Conservation (phyloP, 2,888 invertebrate species). For the Cheilosia variabilis region DNA sequence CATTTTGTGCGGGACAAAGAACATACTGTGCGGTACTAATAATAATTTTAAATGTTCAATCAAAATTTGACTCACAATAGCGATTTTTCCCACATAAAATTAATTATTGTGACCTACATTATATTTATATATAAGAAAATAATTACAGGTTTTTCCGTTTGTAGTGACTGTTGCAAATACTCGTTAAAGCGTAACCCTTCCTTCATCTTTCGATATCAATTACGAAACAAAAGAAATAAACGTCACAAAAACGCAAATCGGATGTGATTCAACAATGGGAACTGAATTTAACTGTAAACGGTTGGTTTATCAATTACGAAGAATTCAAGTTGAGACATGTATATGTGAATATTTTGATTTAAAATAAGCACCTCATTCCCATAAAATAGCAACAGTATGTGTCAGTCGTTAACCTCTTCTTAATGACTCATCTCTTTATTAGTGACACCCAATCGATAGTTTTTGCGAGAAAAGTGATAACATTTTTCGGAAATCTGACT, state of each 20-base stretch:
- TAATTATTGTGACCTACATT: no score
- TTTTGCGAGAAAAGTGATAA: background rate
- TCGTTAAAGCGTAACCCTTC: no score
- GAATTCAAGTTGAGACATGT: slow-evolving; percentile 19
- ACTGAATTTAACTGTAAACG: slow-evolving; percentile 45
- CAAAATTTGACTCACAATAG: background rate
- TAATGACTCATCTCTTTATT: slow-evolving; percentile 15
- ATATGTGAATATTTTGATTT: background rate
- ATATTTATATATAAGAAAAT: no score
- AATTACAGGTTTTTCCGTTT: no score
- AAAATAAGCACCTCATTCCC: slow-evolving; percentile 22
- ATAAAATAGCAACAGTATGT: slow-evolving; percentile 3
- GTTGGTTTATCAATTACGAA: slow-evolving; percentile 35
- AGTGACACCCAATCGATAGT: background rate
- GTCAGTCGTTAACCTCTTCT: slow-evolving; percentile 31
- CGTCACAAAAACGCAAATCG: slow-evolving; percentile 20
- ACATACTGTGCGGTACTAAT: background rate
- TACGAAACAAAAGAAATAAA: background rate
- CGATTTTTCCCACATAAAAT: no score
- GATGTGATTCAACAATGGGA: slow-evolving; percentile 31
- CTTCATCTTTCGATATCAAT: background rate
- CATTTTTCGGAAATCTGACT: no score
- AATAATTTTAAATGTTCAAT: background rate
- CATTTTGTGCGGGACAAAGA: no score
- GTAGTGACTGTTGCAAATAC: no score